phyloP scores from a whole-genome alignment of 2,797 vertebrate species.

The Ammospiza maritima region DNA sequence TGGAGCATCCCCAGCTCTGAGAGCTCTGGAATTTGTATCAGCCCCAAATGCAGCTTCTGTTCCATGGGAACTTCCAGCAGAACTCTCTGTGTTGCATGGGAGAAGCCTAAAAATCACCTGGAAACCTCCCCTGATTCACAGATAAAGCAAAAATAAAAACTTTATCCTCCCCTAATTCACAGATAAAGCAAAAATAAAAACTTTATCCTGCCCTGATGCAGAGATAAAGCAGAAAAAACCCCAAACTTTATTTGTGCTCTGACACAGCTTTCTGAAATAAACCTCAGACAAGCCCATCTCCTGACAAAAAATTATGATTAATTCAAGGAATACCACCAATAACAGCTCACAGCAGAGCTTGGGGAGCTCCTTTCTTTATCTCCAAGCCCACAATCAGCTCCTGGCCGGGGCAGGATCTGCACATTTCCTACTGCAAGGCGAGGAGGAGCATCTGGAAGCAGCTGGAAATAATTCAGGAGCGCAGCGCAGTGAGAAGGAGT shows the following conservation, averaged over 20 bases:
- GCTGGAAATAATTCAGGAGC: conserved; percentile 88
- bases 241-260: neutral
- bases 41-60: neutral
- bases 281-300: neutral
- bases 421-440: conserved; percentile 54
- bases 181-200: neutral
- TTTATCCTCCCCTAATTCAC: neutral
- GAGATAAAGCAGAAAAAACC: neutral
- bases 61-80: neutral
- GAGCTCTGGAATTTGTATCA: neutral
- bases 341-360: neutral
- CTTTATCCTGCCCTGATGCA: too few relatives aligned
- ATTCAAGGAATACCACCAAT: neutral
- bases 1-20: neutral
- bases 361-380: neutral
- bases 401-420: conserved; percentile 40
- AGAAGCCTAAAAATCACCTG: neutral
- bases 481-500: conserved; percentile 73
- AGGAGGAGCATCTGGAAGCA: conserved; percentile 74
- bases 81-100: neutral
- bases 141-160: too few relatives aligned
- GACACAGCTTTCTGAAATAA: neutral
- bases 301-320: neutral
- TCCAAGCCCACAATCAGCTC: neutral
- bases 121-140: neutral